Evolutionary conservation across 1,140 invertebrate genomes (phyloP).

Genomic region (Penaeus indicus): DNA sequence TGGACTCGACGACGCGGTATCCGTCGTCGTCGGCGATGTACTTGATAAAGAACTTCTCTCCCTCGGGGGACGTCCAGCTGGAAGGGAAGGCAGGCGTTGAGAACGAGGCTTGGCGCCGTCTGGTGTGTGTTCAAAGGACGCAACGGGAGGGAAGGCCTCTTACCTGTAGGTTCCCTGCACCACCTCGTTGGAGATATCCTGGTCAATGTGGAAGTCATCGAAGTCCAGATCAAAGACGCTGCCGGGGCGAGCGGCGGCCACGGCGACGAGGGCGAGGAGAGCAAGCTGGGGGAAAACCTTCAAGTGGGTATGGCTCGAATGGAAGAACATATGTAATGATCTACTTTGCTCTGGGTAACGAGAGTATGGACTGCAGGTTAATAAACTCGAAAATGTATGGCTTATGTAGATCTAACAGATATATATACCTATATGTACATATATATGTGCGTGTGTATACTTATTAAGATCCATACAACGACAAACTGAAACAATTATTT

Average conservation of each 20-base stretch:
- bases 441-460: too few relatives aligned
- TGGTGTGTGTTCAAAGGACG: too few relatives aligned
- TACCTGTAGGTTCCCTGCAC: constrained; percentile 39
- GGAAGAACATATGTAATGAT: too few relatives aligned
- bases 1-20: constrained; percentile 59
- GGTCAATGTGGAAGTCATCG: constrained; percentile 34
- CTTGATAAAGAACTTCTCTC: constrained; percentile 59
- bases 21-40: constrained; percentile 61
- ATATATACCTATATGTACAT: too few relatives aligned
- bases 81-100: neutral
- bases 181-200: constrained; percentile 20
- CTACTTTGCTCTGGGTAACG: too few relatives aligned
- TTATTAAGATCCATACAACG: too few relatives aligned
- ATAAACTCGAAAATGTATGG: too few relatives aligned
- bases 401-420: too few relatives aligned
- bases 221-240: constrained; percentile 4
- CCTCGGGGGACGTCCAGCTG: constrained; percentile 59
- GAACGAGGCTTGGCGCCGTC: too few relatives aligned
- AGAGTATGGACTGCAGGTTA: too few relatives aligned
- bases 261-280: neutral
- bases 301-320: too few relatives aligned
- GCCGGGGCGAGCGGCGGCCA: constrained; percentile 21
- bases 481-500: too few relatives aligned
- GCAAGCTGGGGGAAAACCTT: neutral
- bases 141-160: neutral